phyloP scores from a whole-genome alignment of 92 coral and sea anemone species.

The Actinernus sp. region DNA sequence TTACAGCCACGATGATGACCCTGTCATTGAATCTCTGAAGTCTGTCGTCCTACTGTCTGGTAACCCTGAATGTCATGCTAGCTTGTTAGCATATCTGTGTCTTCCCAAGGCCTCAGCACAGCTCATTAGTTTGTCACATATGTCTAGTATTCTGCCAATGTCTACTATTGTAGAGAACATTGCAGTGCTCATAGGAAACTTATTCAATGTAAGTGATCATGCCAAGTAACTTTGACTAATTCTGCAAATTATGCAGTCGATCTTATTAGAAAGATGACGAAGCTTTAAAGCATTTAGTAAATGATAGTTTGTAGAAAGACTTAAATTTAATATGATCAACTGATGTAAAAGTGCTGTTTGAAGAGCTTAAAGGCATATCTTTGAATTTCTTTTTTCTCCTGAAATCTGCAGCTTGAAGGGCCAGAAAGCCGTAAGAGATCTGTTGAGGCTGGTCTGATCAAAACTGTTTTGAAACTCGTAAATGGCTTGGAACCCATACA shows the following conservation, averaged over 20 bases:
- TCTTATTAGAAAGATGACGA: no score
- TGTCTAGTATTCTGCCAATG: conserved; percentile 55
- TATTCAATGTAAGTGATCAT: conserved; percentile 96
- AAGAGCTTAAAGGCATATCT: no score
- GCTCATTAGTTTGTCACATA: conserved; percentile 75
- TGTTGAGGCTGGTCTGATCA: conserved; percentile 95
- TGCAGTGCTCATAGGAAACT: conserved; percentile 91
- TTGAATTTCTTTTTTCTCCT: no score
- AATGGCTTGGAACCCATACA: conserved; percentile 92
- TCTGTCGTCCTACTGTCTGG: conserved; percentile 94
- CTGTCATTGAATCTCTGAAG: conserved; percentile 81
- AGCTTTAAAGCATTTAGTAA: no score
- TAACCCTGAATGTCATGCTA: conserved; percentile 95
- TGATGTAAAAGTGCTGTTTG: no score
- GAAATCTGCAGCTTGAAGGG: conserved; percentile 91
- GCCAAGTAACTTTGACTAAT: no score
- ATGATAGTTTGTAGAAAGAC: no score
- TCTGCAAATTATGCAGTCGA: no score
- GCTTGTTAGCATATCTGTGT: conserved; percentile 89
- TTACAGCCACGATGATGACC: conserved; percentile 75
- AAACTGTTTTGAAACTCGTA: conserved; percentile 89
- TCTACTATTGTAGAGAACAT: conserved; percentile 78
- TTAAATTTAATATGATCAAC: no score
- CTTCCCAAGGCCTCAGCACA: conserved; percentile 93
- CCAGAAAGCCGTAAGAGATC: conserved; percentile 97